Percentiles rank a stretch among this genome's conserved stretches.
These are phyloP conservation scores for Pseudochromis fuscus DNA, from an alignment of 2,797 vertebrate species.

Conservation along the genomic window DNA sequence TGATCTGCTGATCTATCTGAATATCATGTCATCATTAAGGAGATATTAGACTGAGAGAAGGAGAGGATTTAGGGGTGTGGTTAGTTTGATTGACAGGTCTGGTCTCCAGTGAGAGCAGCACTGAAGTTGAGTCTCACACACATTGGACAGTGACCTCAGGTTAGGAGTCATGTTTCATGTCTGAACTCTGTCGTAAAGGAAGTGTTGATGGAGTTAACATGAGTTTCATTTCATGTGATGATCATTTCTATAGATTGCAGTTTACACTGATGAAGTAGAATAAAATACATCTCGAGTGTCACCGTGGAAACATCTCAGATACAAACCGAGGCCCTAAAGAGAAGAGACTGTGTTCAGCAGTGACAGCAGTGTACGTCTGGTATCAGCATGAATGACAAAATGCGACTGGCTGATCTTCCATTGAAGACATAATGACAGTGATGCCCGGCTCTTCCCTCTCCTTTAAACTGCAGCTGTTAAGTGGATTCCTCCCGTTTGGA, in stretches of 20 bases:
- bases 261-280: background rate
- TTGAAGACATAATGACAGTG: constrained; percentile 13
- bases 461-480: constrained; percentile 35
- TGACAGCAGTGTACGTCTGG: too few species aligned
- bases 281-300: background rate
- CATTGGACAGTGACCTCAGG: too few species aligned
- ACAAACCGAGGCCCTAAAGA: background rate
- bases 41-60: too few species aligned
- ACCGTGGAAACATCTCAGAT: background rate
- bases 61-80: too few species aligned
- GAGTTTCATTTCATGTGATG: background rate
- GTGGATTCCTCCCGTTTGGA: constrained; percentile 73
- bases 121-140: too few species aligned
- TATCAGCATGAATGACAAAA: too few species aligned
- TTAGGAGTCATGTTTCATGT: too few species aligned
- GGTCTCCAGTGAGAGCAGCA: too few species aligned
- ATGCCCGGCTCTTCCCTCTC: background rate
- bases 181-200: too few species aligned
- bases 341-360: background rate
- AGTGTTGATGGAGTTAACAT: background rate
- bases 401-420: background rate
- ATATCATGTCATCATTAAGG: too few species aligned
- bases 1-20: too few species aligned
- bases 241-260: background rate
- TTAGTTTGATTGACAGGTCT: too few species aligned